These are phyloP conservation scores for Amblyopsis hoosieri DNA, from an alignment of 2,797 vertebrate species.

Conservation along the genomic window DNA sequence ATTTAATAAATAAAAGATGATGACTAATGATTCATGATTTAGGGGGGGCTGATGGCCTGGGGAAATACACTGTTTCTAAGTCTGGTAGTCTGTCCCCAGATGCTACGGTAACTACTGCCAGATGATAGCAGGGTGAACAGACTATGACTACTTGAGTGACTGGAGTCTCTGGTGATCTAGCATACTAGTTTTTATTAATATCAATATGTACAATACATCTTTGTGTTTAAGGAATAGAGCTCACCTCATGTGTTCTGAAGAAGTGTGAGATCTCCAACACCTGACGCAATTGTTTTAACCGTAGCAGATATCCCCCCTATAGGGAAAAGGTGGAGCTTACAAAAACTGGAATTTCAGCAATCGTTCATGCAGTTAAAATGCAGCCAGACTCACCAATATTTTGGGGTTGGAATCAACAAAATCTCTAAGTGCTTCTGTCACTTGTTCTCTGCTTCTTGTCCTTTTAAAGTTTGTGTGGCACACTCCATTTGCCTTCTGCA, in stretches of 20 bases:
- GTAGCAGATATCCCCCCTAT: slow-evolving; percentile 75
- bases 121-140: too few species aligned
- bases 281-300: slow-evolving; percentile 75
- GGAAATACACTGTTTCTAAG: too few species aligned
- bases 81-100: too few species aligned
- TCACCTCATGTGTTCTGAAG: slow-evolving; percentile 86
- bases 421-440: slow-evolving; percentile 65
- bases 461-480: slow-evolving; percentile 82
- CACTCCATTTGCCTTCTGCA: slow-evolving; percentile 73
- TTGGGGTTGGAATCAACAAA: slow-evolving; percentile 70
- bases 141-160: too few species aligned
- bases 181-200: too few species aligned
- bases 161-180: too few species aligned
- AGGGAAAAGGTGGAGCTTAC: slow-evolving; percentile 12
- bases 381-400: slow-evolving; percentile 63
- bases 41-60: too few species aligned
- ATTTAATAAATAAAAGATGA: too few species aligned
- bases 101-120: too few species aligned
- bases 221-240: neutral
- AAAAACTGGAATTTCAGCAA: too few species aligned
- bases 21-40: too few species aligned
- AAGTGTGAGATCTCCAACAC: slow-evolving; percentile 81
- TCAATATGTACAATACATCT: too few species aligned
- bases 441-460: slow-evolving; percentile 76
- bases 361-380: neutral